Percentiles rank a stretch among this genome's conserved stretches.
Evolutionary conservation across 2,888 invertebrate genomes (phyloP).

Genomic region (Pilophorus perplexus): DNA sequence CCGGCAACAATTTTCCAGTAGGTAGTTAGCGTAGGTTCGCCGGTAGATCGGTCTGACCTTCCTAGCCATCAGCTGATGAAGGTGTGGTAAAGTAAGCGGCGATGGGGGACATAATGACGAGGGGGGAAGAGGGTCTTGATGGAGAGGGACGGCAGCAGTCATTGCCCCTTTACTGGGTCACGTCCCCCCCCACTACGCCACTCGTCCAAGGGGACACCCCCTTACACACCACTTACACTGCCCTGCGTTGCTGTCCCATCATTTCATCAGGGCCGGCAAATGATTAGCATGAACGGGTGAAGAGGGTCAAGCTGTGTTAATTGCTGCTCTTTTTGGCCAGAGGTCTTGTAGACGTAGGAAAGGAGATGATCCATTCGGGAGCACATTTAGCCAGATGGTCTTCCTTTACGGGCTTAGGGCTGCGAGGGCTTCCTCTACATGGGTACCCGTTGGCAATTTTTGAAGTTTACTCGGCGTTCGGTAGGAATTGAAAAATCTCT

Average conservation of each 20-base stretch:
- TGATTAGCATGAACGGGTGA: no score
- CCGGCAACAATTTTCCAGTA: not conserved
- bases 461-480: no score
- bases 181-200: not conserved
- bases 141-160: not conserved
- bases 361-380: no score
- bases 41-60: constrained; percentile 3
- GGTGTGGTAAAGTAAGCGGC: constrained; percentile 24
- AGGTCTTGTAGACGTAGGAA: no score
- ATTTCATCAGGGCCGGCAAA: constrained; percentile 9
- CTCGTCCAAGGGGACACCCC: not conserved
- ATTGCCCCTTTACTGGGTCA: constrained; percentile 27
- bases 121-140: not conserved
- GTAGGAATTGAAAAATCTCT: no score
- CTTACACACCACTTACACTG: no score
- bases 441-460: no score
- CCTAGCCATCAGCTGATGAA: constrained; percentile 23
- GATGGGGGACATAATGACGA: not conserved
- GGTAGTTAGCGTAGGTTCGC: not conserved
- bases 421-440: no score
- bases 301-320: no score
- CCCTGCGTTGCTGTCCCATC: not conserved
- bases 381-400: no score
- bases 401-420: no score
- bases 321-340: no score